phyloP scores from a whole-genome alignment of 2,797 vertebrate species.

The Etheostoma perlongum region DNA sequence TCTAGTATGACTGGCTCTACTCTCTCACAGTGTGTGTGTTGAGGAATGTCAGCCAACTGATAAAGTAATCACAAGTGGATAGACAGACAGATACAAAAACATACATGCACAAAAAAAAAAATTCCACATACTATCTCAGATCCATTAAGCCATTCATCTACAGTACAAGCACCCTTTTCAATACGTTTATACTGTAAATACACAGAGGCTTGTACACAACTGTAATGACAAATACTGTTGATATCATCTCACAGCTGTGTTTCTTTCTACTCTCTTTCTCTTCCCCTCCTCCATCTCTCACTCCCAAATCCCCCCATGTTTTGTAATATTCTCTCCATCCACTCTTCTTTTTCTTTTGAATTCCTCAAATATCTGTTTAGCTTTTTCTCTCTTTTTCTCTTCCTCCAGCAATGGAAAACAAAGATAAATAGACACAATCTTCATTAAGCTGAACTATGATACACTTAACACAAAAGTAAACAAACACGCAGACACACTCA shows the following conservation, averaged over 20 bases:
- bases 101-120: conserved; percentile 41
- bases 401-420: conserved; percentile 47
- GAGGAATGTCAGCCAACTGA: conserved; percentile 45
- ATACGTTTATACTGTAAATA: conserved; percentile 44
- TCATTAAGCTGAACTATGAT: conserved; percentile 49
- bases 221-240: conserved; percentile 49
- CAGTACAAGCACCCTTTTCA: conserved; percentile 18
- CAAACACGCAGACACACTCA: conserved; percentile 41
- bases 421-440: conserved; percentile 52
- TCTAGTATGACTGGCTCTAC: conserved; percentile 29
- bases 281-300: conserved; percentile 30
- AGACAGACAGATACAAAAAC: conserved; percentile 62
- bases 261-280: conserved; percentile 32
- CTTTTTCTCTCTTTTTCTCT: conserved; percentile 28
- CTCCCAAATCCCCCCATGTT: conserved; percentile 38
- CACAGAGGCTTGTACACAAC: conserved; percentile 45
- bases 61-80: conserved; percentile 42
- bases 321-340: conserved; percentile 38
- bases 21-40: conserved; percentile 7
- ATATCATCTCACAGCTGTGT: conserved; percentile 69
- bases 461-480: conserved; percentile 43
- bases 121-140: conserved; percentile 40
- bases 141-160: conserved; percentile 54
- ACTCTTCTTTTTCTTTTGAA: conserved; percentile 37
- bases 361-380: conserved; percentile 61